phyloP scores from a whole-genome alignment of 1,140 invertebrate genomes.

The Platorchestia sp. region DNA sequence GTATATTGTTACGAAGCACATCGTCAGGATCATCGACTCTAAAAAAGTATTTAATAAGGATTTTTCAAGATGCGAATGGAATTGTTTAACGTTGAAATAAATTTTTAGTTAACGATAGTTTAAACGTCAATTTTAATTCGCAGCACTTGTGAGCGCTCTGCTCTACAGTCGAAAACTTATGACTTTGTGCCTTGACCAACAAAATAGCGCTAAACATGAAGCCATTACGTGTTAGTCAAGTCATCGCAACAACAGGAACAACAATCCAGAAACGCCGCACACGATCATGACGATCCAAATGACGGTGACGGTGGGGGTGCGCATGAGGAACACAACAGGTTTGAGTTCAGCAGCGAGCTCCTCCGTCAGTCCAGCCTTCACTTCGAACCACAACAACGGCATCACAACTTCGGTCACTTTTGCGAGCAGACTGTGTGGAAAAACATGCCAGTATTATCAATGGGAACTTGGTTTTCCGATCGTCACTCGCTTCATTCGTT shows the following conservation, averaged over 20 bases:
- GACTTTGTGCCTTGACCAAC: too few relatives aligned
- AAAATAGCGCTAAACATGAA: too few relatives aligned
- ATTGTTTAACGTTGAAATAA: too few relatives aligned
- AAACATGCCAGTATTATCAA: not conserved
- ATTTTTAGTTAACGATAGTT: too few relatives aligned
- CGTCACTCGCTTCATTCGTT: not conserved
- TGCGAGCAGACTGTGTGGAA: constrained; percentile 69
- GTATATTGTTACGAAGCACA: too few relatives aligned
- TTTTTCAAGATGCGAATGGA: too few relatives aligned
- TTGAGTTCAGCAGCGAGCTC: constrained; percentile 57
- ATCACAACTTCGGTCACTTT: constrained; percentile 73
- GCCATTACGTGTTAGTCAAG: too few relatives aligned
- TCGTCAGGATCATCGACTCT: too few relatives aligned
- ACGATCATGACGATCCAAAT: constrained; percentile 37
- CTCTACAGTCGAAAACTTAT: too few relatives aligned
- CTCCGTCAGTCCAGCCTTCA: constrained; percentile 57
- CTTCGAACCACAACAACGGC: constrained; percentile 75
- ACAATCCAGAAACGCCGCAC: constrained; percentile 3
- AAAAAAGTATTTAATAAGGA: too few relatives aligned
- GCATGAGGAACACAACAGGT: constrained; percentile 48
- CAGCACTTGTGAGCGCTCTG: too few relatives aligned
- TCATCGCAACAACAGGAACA: not conserved
- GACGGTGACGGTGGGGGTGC: constrained; percentile 36
- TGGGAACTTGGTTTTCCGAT: not conserved
- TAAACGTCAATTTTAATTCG: too few relatives aligned